Conservation (phyloP, 2,113 vertebrate species). For the Pelvicachromis taeniatus region DNA sequence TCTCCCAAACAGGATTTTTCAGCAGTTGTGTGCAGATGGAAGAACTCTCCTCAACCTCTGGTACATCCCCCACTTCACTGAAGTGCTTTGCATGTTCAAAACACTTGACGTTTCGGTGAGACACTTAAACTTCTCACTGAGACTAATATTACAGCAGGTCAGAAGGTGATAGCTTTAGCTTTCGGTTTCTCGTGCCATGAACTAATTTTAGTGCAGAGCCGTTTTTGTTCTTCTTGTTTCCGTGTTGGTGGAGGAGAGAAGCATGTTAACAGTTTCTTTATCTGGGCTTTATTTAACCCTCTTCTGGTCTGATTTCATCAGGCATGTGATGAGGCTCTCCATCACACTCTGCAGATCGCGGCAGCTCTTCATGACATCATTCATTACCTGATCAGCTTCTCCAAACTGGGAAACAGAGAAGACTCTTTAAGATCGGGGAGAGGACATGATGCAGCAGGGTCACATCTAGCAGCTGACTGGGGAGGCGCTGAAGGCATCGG, state of each 20-base stretch:
- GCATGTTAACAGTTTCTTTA: not conserved
- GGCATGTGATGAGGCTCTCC: conserved; percentile 55
- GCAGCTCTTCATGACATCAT: conserved; percentile 68
- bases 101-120: conserved; percentile 70
- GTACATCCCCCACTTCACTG: conserved; percentile 70
- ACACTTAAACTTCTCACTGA: not conserved
- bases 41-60: conserved; percentile 69
- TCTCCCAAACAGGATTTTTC: conserved; percentile 50
- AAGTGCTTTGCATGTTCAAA: conserved; percentile 75
- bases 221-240: not conserved
- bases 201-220: not conserved
- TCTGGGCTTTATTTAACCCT: not conserved
- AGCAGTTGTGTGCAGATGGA: conserved; percentile 64
- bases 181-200: not conserved
- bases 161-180: not conserved
- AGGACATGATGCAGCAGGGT: not conserved
- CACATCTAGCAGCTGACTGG: conserved; percentile 58
- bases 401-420: conserved; percentile 64
- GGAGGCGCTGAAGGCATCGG: conserved; percentile 64
- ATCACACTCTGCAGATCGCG: conserved; percentile 62
- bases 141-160: not conserved
- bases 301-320: not conserved
- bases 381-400: conserved; percentile 72
- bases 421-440: conserved; percentile 36
- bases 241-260: not conserved